Evolutionary conservation across 2,888 invertebrate species (phyloP), one percentile per base, ranked within the genome.

Genomic region (Peribatodes rhomboidaria): DNA sequence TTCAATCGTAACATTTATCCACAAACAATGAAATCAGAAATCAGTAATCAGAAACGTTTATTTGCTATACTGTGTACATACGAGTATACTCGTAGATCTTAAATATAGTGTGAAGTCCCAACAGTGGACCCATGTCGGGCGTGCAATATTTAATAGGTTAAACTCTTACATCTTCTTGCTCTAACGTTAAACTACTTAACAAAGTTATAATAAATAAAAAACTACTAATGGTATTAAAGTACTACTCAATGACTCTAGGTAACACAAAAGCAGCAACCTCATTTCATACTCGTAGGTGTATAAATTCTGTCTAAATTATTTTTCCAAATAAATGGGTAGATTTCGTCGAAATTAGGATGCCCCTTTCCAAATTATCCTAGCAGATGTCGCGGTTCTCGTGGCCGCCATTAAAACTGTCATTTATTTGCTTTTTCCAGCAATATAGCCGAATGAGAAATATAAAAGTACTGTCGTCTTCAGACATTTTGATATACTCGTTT

Each of bases 321-420:
- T 66, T 63, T 56, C 61, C 65, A 69, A 63, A 73, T 73, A 68
- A 69, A 70, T 73, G 73, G 68, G 72, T 71, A 69, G 67, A 71
- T 71, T 64, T 68, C 63, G 65, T 64, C 62, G 67, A 72, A 79
- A 79, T 79, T 77, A 76, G 74, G 72, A 71, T 72, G 73, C 71
- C 72, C 69, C 74, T 74, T 71, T 68, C 73, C 69, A 81, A 81
- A 79, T 82, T 74, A 73, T 73, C 69, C 71, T 39, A 69, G 57
- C 81, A 83, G 81, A 81, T 83, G 81, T 75, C 77, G 74, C 72
- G 65, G 69, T 69, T 73, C 73, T 65, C 71, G 71, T 66, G 71
- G 72, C 67, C 63, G 60, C 65, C 70, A 83, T 82, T 82, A 80
- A 80, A 77, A 77, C 56, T 76, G 74, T 73, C 72, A 71, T 78